Base-by-base conservation (phyloP, 2,888 invertebrate genomes). In the Agrochola macilenta region DNA sequence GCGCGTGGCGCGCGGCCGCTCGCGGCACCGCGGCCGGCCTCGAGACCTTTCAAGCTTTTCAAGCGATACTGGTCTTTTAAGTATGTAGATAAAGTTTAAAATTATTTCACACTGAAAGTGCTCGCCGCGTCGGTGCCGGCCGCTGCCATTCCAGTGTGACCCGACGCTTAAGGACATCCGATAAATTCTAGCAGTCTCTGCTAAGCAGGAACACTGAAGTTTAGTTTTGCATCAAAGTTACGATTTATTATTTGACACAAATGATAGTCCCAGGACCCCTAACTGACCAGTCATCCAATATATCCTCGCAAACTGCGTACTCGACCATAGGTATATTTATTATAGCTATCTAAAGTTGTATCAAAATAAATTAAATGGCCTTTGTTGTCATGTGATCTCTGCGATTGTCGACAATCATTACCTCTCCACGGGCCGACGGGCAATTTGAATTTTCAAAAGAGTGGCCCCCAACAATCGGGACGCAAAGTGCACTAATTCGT, bases 401-500 rank as follows among this genome's bases (percentile, higher is more conserved):
- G 60, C 70, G 71, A 72, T 74, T 71, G 83, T 78, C 57, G 74
- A 79, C 78, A 85, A 80, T 87, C 83, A 82, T 84, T 81, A 76
- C 82, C 70, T 74, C 57, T 82, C 80, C 79, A 82, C 81, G 87
- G 78, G 66, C 78, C 74, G 85, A 52, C 80, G 68, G 81, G 66
- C 81, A 86, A 87, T 88, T 81, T 82, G 82, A 85, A 83, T 83
- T 71, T 83, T 82, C 82, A 84, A 83, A 85, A 84, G 83, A 83
- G 74, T 85, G 79, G 74, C 85, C 83, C 77, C 81, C 69, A 79
- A 77, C 82, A 83, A 83, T 82, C 84, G 82, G 82, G 82, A 76
- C 84, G 78, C 87, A 90, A 91, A 89, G 80, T 89, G 88, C 90
- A 90, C 91, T 91, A 91, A 92, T 92, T 90, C 82, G 89, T 86